phyloP scores from a whole-genome alignment of 2,113 vertebrate species.

The Thamnophis sirtalis region DNA sequence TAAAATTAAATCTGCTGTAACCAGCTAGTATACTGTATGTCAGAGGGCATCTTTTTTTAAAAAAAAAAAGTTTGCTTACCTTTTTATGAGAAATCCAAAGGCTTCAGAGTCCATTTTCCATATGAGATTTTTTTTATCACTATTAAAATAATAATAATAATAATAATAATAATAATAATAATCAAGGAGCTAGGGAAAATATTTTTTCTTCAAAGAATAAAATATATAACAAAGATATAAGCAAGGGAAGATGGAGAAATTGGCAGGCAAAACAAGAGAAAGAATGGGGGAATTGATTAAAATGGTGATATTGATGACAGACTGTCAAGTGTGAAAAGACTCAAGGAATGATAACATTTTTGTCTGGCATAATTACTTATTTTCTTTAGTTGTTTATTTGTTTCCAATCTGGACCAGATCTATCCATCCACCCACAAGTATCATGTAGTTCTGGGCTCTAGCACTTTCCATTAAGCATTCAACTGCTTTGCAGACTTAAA shows the following conservation, averaged over 20 bases:
- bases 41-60: constrained; percentile 21
- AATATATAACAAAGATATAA: not conserved
- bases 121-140: constrained; percentile 29
- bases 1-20: constrained; percentile 61
- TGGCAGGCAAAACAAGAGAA: not conserved
- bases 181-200: constrained; percentile 13
- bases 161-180: constrained; percentile 11
- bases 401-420: not conserved
- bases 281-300: constrained; percentile 11
- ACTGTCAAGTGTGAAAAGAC: constrained; percentile 35
- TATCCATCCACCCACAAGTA: constrained; percentile 3
- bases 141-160: constrained; percentile 16
- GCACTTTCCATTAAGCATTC: constrained; percentile 33
- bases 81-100: constrained; percentile 26
- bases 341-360: constrained; percentile 20
- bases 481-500: constrained; percentile 38
- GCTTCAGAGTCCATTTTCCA: constrained; percentile 30
- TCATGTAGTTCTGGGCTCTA: not conserved
- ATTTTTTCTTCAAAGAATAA: constrained; percentile 41
- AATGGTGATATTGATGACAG: constrained; percentile 40
- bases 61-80: not conserved
- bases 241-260: not conserved
- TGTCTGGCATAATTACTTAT: not conserved
- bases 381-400: not conserved
- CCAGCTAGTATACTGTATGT: constrained; percentile 44